Conservation (phyloP, 2,113 vertebrate species). For the Castor canadensis region DNA sequence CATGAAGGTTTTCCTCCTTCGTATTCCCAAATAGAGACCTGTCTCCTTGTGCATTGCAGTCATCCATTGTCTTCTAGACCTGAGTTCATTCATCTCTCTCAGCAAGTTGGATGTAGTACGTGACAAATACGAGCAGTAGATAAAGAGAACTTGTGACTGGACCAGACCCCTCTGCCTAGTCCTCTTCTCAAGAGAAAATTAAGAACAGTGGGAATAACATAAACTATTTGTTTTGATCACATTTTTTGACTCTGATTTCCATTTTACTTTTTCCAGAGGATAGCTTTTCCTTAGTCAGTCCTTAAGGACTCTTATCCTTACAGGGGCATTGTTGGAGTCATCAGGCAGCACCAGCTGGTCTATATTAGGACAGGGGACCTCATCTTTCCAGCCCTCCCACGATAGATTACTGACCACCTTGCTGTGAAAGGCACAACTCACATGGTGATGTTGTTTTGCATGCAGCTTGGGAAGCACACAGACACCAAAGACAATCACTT, state of each 20-base stretch:
- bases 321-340: not conserved
- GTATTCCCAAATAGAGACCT: not conserved
- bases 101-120: not conserved
- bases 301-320: not conserved
- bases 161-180: not conserved
- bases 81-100: not conserved
- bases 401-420: not conserved
- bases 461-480: not conserved
- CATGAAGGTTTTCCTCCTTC: not conserved
- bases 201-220: not conserved
- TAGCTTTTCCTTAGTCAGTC: not conserved
- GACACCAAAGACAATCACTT: not conserved
- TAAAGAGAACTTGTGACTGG: not conserved
- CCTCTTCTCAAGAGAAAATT: conserved; percentile 35
- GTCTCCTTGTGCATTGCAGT: not conserved
- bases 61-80: not conserved
- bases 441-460: not conserved
- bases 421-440: not conserved
- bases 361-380: not conserved
- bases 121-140: not conserved
- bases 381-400: not conserved
- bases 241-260: not conserved
- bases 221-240: conserved; percentile 2
- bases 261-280: not conserved
- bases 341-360: not conserved